Base-by-base conservation (phyloP, 1,140 invertebrate genomes). In the Macrobrachium nipponense region DNA sequence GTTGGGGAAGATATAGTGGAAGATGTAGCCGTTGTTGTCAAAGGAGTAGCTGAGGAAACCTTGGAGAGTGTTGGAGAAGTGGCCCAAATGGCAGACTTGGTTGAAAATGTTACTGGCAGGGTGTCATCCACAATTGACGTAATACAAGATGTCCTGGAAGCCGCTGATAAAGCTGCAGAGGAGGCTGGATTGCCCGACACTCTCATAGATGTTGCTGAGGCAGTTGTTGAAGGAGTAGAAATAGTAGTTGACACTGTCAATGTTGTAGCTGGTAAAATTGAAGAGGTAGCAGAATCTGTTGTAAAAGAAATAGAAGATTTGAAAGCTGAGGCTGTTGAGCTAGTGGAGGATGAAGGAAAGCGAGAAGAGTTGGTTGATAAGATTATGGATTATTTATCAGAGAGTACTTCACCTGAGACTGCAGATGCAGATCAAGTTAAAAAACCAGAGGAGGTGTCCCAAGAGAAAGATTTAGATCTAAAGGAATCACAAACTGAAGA, bases 111-210 rank as follows among this genome's bases (percentile, higher is more conserved):
- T 12, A 23, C 23, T 27, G 68, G 27, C 6, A 70, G 36, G 18
- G 68, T 70, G 68, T 23, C 23, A 23, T 70, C 68, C 2, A 43
- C 68, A 8, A 43, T 70, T 4, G 23, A 70, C 12, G 0, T 70
- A 27, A 43, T 70, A 5, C 23, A 70, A 11, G 68, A 70, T n/a
- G 68, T 43, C 10, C 23, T 43, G 20, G 20, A 12, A 14, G 18
- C 68, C 20, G 68, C 68, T 23, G 68, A 70, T 23, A 70, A 70
- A 70, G 68, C 68, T 70, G 68, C 23, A 70, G 20, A 70, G 66
- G 51, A 51, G 51, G 51, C 51, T 10, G 51, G 51, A 12, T 2
- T 51, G 12, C 51, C 51, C 12, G 51, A 51, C 12, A 51, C 51
- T 51, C 51, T 51, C 51, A 51, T 51, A 51, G 51, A 51, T 51